Base-by-base conservation (phyloP, 2,888 invertebrate genomes). In the Calameuta pallipes region DNA sequence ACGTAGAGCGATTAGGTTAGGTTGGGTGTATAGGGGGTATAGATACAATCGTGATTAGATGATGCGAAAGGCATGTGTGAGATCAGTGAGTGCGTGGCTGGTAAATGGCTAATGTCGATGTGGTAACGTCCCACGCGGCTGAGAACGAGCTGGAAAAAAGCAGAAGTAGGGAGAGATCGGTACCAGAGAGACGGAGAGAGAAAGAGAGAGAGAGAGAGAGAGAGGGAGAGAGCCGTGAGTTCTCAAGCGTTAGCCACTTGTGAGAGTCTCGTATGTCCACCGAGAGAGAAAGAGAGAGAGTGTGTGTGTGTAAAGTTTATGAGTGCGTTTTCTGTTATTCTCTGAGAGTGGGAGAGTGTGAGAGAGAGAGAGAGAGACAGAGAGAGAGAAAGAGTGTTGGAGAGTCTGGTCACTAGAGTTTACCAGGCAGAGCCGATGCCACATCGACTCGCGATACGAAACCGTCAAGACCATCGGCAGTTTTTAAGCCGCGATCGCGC, bases 391-490 rank as follows among this genome's bases (percentile, higher is more conserved):
- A 70, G 70, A 30, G 33, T 33, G 31, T 23, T 33, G 71, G 71
- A 71, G 71, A 71, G 30, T 34, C 74, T 33, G 36, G 36, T 74
- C 74, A 74, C 35, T 74, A 74, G 74, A 36, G 37, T 74, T 36
- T 74, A 36, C 74, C 34, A 34, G 80, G 76, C 78, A 79, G 80
- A 81, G 84, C 78, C 81, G 83, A 84, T 82, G 84, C 82, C 87
- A 84, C 88, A 87, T 83, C 86, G 85, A 85, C 82, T 85, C 85
- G 87, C 85, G 86, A 85, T 83, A 85, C 80, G 87, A 84, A 75
- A 84, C 81, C 82, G 85, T 83, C 78, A 85, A 82, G 84, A 85
- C 85, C 86, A 30, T 56, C 31, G 71, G 71, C 71, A 33, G 13
- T 71, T 71, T 71, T 71, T 34, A 34, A 31, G 31, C 30, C 71